Conservation (phyloP, 53 echinoderm and acorn worm genomes). For the Echinometra lucunter region DNA sequence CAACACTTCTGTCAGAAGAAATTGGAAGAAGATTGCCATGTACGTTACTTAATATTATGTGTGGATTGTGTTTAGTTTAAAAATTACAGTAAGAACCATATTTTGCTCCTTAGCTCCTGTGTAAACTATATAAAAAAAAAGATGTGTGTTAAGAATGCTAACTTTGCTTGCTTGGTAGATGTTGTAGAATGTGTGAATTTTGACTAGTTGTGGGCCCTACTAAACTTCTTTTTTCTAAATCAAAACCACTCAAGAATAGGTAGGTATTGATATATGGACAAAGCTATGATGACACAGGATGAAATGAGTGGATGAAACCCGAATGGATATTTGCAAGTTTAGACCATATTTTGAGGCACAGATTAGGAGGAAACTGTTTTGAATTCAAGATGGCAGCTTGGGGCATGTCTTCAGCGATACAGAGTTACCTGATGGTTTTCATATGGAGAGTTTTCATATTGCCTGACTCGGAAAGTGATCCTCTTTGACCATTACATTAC, state of each 20-base stretch:
- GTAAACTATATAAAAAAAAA: slow-evolving; percentile 49
- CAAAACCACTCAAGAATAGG: slow-evolving; percentile 41
- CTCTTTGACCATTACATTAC: slow-evolving; percentile 5
- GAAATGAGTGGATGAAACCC: background rate
- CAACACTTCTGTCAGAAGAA: background rate
- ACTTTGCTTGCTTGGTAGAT: slow-evolving; percentile 62
- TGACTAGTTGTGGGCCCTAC: slow-evolving; percentile 37
- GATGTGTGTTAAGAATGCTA: slow-evolving; percentile 66
- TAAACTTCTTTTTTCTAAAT: background rate
- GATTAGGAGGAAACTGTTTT: background rate
- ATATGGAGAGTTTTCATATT: background rate
- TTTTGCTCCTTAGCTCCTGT: slow-evolving; percentile 51
- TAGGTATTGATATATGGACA: background rate
- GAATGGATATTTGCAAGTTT: background rate
- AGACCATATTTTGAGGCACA: background rate
- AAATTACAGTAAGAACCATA: slow-evolving; percentile 47
- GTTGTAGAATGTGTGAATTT: slow-evolving; percentile 62
- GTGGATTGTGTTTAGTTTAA: slow-evolving; percentile 71
- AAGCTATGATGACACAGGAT: background rate
- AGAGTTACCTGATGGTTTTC: background rate
- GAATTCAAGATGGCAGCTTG: background rate
- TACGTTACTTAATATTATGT: slow-evolving; percentile 62
- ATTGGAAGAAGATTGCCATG: slow-evolving; percentile 21
- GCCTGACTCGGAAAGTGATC: background rate
- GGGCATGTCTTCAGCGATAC: background rate